Percentiles rank a stretch among this genome's conserved stretches.
These are phyloP conservation scores for Corydoras sp. DNA, from an alignment of 2,113 vertebrate species.

Conservation along the genomic window DNA sequence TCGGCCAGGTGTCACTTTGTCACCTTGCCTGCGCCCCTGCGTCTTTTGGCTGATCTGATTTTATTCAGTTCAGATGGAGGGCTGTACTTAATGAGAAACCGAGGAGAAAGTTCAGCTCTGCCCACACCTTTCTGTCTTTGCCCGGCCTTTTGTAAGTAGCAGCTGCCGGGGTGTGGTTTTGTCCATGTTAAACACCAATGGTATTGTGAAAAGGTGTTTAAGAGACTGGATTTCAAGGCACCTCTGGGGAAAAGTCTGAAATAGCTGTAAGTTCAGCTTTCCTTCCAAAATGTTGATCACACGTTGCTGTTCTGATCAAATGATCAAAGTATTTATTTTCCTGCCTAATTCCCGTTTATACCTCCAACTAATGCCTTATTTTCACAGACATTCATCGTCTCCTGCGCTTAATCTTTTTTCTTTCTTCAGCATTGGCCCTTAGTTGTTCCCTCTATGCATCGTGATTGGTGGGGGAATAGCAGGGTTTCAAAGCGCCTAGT, in stretches of 20 bases:
- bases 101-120: slow-evolving; percentile 39
- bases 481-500: slow-evolving; percentile 38
- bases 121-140: slow-evolving; percentile 35
- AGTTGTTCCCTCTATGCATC: slow-evolving; percentile 27
- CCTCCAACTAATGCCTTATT: neutral
- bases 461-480: slow-evolving; percentile 21
- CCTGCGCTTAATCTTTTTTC: slow-evolving; percentile 14
- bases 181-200: neutral
- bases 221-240: slow-evolving; percentile 1
- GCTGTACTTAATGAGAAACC: slow-evolving; percentile 33
- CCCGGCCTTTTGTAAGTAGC: slow-evolving; percentile 35
- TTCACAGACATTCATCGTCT: slow-evolving; percentile 9
- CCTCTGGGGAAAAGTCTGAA: neutral
- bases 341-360: neutral
- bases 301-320: neutral
- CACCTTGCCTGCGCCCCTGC: slow-evolving; percentile 25
- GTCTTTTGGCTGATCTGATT: slow-evolving; percentile 6
- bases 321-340: neutral
- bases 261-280: neutral
- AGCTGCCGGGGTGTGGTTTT: slow-evolving; percentile 37
- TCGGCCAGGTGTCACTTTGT: slow-evolving; percentile 41
- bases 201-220: slow-evolving; percentile 22
- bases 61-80: slow-evolving; percentile 28
- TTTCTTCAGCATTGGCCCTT: slow-evolving; percentile 36
- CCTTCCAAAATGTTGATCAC: neutral